A percentile compares a stretch with the other conserved stretches of the same genome.
Conservation (phyloP, 1,140 invertebrate species). For the Sogatella furcifera region DNA sequence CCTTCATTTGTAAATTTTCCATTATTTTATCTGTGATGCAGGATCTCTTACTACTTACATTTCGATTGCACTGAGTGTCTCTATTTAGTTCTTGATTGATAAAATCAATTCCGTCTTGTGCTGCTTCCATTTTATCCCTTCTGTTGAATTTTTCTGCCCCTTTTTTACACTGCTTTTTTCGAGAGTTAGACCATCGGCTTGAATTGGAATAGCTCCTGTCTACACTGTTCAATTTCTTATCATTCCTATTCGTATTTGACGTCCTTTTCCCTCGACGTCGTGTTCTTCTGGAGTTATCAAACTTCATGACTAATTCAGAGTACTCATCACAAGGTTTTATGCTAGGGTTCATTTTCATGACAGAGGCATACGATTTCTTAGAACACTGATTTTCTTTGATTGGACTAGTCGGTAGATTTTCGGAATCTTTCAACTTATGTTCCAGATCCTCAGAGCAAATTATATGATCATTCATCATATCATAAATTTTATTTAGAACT, state of each 20-base stretch:
- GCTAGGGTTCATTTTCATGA: background rate
- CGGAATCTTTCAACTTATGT: background rate
- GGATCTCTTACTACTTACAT: background rate
- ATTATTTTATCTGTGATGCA: background rate
- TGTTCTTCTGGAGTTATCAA: background rate
- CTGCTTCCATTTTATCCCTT: background rate
- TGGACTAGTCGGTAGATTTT: no score
- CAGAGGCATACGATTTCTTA: background rate
- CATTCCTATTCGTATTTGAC: background rate
- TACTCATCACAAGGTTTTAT: background rate
- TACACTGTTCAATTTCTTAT: background rate
- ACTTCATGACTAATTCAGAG: background rate
- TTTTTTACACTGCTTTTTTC: background rate
- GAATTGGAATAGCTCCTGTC: background rate
- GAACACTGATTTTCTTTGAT: no score
- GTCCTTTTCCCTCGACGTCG: background rate
- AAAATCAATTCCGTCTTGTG: background rate
- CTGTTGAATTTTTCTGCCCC: background rate
- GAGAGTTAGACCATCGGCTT: background rate
- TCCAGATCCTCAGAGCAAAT: background rate
- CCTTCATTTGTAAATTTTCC: background rate
- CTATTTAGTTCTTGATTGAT: background rate
- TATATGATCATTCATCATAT: background rate
- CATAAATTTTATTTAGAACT: constrained; percentile 6
- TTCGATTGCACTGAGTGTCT: background rate